These are phyloP conservation scores for Suricata suricatta DNA, from an alignment of 2,113 vertebrate genomes.

Conservation along the genomic window DNA sequence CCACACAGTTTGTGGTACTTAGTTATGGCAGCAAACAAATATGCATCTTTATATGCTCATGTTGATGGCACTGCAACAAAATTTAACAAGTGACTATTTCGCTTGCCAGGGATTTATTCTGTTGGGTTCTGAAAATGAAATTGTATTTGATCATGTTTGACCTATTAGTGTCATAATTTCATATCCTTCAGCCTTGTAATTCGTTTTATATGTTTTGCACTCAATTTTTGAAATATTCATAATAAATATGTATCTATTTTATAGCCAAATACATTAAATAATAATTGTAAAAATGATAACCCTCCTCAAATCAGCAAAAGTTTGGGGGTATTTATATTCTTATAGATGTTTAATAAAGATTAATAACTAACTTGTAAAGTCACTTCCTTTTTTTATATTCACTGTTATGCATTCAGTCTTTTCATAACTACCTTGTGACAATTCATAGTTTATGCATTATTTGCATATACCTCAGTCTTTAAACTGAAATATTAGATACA, in stretches of 20 bases:
- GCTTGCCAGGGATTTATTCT: background rate
- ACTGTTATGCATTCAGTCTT: slow-evolving; percentile 58
- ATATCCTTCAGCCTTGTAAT: background rate
- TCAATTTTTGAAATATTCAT: background rate
- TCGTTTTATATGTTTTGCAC: background rate
- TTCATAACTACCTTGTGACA: slow-evolving; percentile 61
- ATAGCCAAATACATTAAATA: background rate
- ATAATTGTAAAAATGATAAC: background rate
- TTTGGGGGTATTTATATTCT: background rate
- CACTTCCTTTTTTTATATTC: slow-evolving; percentile 52
- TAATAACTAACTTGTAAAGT: background rate
- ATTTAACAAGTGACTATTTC: background rate
- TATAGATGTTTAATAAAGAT: background rate
- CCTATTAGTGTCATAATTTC: background rate
- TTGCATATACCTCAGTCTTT: slow-evolving; percentile 63
- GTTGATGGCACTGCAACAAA: background rate
- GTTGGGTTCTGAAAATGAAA: background rate
- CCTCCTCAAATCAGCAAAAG: background rate
- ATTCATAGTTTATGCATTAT: slow-evolving; percentile 79
- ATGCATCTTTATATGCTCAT: background rate
- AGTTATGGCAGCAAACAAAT: background rate
- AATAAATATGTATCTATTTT: background rate
- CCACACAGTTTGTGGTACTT: background rate
- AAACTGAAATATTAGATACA: slow-evolving; percentile 53
- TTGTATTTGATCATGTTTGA: background rate